Base-by-base conservation (phyloP, 2,797 vertebrate genomes). In the Myotis myotis region DNA sequence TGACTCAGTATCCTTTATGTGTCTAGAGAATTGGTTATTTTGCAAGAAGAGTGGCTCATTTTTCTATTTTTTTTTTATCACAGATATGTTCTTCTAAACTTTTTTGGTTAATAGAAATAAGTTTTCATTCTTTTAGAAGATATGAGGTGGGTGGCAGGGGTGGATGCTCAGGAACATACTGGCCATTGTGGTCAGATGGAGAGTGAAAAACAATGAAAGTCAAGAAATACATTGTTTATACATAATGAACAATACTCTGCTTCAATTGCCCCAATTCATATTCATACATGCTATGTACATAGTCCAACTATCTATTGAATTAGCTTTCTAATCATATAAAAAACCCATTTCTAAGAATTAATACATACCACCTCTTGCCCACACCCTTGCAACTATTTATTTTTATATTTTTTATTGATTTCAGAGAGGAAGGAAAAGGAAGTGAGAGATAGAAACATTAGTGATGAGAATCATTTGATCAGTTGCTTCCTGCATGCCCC, bases 141-240 rank as follows among this genome's bases (percentile, higher is more conserved):
- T 92, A 90, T 44, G 80, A 76, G 28, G 79, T 92, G 47, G 72
- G 87, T 87, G 85, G 57, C 76, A 62, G 80, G 12, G 72, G 30
- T 89, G 60, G 53, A 85, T 93, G 51, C 53, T 96, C 60, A 91
- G 89, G 47, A 95, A 95, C 23, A 88, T 87, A 84, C 49, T 51
- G 79, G 20, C 23, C 72, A 87, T 41, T 95, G 68, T 92, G 13
- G 53, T 80, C 38, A 95, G 28, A 86, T 72, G 28, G 57, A 89
- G 38, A 89, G 71, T 93, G 33, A 87, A 75, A 90, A 87, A 49
- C 36, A 84, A 80, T 62, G 33, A 66, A 15, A 91, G n/a, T 79
- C n/a, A 92, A 94, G 79, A 94, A 89, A 89, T 90, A 88, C 49
- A 88, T 78, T 81, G n/a, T 82, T 12, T 82, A 93, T n/a, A 71